Percentiles rank a stretch among this genome's conserved stretches.
Conservation (phyloP, 2,797 vertebrate species). For the Bovichtus diacanthus region DNA sequence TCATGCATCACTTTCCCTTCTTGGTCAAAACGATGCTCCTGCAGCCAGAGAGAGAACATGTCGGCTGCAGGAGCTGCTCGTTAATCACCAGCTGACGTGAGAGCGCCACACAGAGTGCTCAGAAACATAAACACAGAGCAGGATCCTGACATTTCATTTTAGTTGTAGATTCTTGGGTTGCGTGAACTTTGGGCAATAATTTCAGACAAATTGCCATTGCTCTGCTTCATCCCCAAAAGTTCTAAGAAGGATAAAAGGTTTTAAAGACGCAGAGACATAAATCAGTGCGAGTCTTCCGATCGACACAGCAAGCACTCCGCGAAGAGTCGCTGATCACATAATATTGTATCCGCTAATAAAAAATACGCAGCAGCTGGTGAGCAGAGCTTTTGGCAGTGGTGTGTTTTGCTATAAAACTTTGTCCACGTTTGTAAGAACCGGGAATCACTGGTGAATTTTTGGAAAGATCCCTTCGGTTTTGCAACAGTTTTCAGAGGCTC, state of each 20-base stretch:
- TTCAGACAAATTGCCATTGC: not conserved
- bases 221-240: not conserved
- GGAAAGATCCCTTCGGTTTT: constrained; percentile 46
- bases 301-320: constrained; percentile 26
- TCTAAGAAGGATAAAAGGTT: not conserved
- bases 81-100: constrained; percentile 22
- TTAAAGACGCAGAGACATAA: not conserved
- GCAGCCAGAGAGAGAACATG: constrained; percentile 22
- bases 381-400: constrained; percentile 50
- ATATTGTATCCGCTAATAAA: constrained; percentile 47
- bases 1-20: constrained; percentile 28
- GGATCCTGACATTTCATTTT: not conserved
- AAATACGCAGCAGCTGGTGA: constrained; percentile 54
- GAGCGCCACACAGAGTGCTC: not conserved
- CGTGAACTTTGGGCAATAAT: not conserved
- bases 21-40: constrained; percentile 15
- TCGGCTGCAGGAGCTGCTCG: constrained; percentile 2
- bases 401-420: constrained; percentile 40
- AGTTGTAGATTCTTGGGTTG: too few relatives aligned
- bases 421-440: constrained; percentile 55
- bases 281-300: not conserved
- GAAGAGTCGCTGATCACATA: constrained; percentile 40
- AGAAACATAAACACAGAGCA: not conserved
- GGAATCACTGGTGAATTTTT: constrained; percentile 34
- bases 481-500: constrained; percentile 13